Conservation (phyloP, 2,113 vertebrate species). For the Saguinus midas region DNA sequence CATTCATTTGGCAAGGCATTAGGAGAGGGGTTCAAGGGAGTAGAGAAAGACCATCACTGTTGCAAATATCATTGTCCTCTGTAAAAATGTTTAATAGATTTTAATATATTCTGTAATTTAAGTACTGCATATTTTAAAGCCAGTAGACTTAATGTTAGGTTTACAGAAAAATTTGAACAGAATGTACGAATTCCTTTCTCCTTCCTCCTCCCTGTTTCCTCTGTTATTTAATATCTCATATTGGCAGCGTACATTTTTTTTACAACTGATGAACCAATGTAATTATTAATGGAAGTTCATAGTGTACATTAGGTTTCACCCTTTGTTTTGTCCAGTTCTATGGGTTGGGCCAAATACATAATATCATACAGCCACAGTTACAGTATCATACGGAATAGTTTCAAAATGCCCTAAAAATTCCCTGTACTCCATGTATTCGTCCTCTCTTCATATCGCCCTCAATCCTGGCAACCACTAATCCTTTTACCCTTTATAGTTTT, state of each 20-base stretch:
- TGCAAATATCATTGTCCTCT: background rate
- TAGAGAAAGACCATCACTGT: accelerated
- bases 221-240: background rate
- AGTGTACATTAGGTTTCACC: background rate
- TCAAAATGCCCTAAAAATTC: background rate
- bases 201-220: accelerated
- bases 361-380: no score
- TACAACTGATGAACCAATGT: background rate
- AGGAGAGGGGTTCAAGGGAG: no score
- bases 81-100: background rate
- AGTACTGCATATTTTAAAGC: background rate
- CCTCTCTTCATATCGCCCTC: no score
- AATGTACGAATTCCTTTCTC: accelerated
- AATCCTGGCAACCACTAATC: background rate
- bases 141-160: background rate
- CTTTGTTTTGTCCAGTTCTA: background rate
- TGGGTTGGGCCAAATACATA: background rate
- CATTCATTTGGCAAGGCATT: background rate
- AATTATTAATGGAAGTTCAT: background rate
- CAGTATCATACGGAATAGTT: background rate
- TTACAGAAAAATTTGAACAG: background rate
- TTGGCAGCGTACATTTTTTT: background rate
- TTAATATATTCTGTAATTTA: background rate
- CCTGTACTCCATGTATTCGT: accelerated
- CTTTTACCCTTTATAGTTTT: background rate